Evolutionary conservation across 1,140 invertebrate genomes (phyloP).

Genomic region (Bombus turneri): DNA sequence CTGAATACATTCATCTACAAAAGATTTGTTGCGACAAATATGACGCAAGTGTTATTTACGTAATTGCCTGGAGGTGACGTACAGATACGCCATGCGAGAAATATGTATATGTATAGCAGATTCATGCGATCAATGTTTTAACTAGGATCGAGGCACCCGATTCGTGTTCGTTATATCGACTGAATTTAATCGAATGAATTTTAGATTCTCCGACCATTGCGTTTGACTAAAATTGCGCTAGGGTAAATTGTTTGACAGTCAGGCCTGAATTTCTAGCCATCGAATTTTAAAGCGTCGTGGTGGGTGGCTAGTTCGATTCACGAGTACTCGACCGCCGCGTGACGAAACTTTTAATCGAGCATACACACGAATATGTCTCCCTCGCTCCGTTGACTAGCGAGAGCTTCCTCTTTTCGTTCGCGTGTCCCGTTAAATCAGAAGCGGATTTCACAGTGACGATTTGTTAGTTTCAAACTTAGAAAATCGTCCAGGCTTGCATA

Average conservation of each 20-base stretch:
- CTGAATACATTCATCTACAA: too few relatives aligned
- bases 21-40: too few relatives aligned
- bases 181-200: neutral
- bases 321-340: constrained; percentile 6
- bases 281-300: constrained; percentile 3
- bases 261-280: neutral
- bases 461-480: neutral
- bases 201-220: neutral
- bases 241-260: neutral
- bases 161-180: neutral
- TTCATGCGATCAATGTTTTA: neutral
- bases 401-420: neutral
- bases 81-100: too few relatives aligned
- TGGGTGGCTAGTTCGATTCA: constrained; percentile 9
- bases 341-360: constrained; percentile 11
- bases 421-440: neutral
- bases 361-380: neutral
- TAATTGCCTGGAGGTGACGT: too few relatives aligned
- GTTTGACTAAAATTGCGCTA: neutral
- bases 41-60: too few relatives aligned
- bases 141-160: neutral
- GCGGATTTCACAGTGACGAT: neutral
- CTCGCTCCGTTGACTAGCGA: neutral
- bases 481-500: too few relatives aligned
- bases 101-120: neutral